phyloP scores from a whole-genome alignment of 1,140 invertebrate species.

The Heliconius nattereri region DNA sequence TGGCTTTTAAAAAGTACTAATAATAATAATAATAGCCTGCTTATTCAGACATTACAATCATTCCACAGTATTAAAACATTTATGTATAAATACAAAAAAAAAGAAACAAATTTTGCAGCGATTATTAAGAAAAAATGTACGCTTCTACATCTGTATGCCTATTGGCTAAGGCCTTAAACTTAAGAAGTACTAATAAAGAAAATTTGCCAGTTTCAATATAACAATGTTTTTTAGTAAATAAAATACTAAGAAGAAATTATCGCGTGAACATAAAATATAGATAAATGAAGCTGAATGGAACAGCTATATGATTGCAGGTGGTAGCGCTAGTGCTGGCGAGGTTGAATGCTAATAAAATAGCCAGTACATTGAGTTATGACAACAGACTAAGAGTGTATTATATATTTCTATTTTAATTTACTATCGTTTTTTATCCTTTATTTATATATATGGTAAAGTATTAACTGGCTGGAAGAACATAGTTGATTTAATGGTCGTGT shows the following conservation, averaged over 20 bases:
- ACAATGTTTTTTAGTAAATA: not conserved
- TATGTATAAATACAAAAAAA: too few relatives aligned
- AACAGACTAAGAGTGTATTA: not conserved
- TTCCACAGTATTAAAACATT: too few relatives aligned
- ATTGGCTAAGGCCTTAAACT: too few relatives aligned
- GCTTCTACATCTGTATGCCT: too few relatives aligned
- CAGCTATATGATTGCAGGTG: constrained; percentile 10
- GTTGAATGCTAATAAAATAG: constrained; percentile 18
- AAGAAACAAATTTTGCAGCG: too few relatives aligned
- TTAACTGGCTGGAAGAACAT: not conserved
- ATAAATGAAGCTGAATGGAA: not conserved
- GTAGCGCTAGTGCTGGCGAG: not conserved
- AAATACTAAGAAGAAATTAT: not conserved
- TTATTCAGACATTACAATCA: too few relatives aligned
- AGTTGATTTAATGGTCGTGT: not conserved
- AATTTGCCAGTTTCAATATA: too few relatives aligned
- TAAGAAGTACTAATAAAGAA: too few relatives aligned
- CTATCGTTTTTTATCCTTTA: not conserved
- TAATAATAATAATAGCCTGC: too few relatives aligned
- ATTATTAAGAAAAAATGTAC: too few relatives aligned
- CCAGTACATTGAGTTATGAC: constrained; percentile 12
- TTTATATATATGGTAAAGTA: not conserved
- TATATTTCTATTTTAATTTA: constrained; percentile 1
- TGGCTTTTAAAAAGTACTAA: too few relatives aligned
- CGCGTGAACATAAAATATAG: constrained; percentile 1